phyloP scores from a whole-genome alignment of 2,888 invertebrate genomes.

The Mythimna pallens region DNA sequence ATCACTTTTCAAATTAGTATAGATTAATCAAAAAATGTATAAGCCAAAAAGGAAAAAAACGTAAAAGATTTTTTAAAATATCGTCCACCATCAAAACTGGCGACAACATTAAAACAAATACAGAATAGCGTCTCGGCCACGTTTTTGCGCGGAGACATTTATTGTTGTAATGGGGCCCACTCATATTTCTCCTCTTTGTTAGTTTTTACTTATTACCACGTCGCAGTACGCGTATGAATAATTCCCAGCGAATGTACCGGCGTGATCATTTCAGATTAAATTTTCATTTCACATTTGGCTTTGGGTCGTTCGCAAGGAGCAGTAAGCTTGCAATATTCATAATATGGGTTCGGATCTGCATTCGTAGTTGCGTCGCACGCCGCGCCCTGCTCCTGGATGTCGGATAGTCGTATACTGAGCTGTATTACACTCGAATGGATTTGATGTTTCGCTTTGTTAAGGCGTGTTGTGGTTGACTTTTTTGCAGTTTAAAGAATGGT shows the following conservation, averaged over 20 bases:
- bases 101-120: constrained; percentile 28
- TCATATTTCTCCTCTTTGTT: constrained; percentile 82
- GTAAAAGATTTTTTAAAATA: neutral
- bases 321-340: constrained; percentile 78
- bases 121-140: constrained; percentile 56
- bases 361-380: constrained; percentile 54
- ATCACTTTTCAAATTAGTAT: neutral
- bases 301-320: constrained; percentile 69
- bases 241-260: constrained; percentile 72
- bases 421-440: constrained; percentile 41
- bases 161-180: constrained; percentile 82
- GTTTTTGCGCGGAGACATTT: constrained; percentile 77
- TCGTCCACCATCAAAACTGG: neutral
- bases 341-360: constrained; percentile 71
- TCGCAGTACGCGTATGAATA: constrained; percentile 81
- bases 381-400: constrained; percentile 8
- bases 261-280: constrained; percentile 81
- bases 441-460: constrained; percentile 40
- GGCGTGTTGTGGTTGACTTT: neutral
- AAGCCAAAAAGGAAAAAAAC: neutral
- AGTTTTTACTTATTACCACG: constrained; percentile 78
- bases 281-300: constrained; percentile 80
- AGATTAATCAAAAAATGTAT: neutral
- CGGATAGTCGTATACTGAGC: constrained; percentile 48
- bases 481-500: neutral